A percentile compares a stretch with the other conserved stretches of the same genome.
phyloP scores from a whole-genome alignment of 2,113 vertebrate genomes.

The Eurystomus gularis region DNA sequence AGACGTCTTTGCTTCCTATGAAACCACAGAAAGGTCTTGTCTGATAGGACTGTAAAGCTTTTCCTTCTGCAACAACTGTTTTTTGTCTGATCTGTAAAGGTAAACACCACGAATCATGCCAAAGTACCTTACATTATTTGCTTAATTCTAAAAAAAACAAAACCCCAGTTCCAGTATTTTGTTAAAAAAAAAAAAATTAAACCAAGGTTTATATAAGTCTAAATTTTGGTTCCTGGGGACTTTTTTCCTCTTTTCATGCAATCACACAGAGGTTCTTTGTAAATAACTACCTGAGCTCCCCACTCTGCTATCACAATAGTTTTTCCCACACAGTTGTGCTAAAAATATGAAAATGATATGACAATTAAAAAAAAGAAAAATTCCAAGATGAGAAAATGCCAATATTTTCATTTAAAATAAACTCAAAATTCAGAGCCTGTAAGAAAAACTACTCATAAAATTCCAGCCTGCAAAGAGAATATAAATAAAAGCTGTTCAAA shows the following conservation, averaged over 20 bases:
- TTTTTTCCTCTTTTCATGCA: neutral
- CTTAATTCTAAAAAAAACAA: neutral
- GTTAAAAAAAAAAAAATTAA: neutral
- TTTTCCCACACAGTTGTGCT: neutral
- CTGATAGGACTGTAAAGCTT: neutral
- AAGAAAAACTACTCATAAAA: neutral
- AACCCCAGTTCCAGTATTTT: neutral
- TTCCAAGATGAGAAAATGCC: neutral
- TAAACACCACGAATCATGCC: neutral
- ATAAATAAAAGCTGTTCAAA: slow-evolving; percentile 4
- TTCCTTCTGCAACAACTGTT: neutral
- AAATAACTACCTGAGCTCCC: neutral
- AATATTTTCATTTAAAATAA: neutral
- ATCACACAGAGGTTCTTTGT: neutral
- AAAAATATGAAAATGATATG: neutral
- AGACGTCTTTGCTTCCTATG: neutral
- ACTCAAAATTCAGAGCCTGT: neutral
- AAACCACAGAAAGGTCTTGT: neutral
- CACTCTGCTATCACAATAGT: neutral
- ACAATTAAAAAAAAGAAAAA: neutral
- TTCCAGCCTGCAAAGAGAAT: neutral
- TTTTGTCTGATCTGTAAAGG: neutral
- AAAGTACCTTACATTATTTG: neutral
- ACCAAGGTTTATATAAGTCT: neutral
- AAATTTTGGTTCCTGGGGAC: neutral